These are phyloP conservation scores for Elachura formosa DNA, from an alignment of 2,113 vertebrate genomes.

Conservation along the genomic window DNA sequence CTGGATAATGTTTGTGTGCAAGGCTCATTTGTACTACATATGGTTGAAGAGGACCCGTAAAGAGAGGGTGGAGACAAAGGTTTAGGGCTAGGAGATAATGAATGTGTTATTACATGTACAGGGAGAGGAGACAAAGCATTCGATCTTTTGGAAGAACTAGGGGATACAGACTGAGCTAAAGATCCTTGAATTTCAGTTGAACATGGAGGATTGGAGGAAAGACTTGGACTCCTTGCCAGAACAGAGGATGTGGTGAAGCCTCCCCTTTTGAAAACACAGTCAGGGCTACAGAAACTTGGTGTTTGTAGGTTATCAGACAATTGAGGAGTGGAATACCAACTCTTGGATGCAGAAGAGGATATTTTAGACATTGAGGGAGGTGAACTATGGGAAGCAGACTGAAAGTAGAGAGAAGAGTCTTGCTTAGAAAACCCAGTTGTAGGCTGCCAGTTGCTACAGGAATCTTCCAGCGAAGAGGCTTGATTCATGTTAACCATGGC, in stretches of 20 bases:
- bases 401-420: constrained; percentile 63
- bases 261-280: not conserved
- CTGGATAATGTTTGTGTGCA: constrained; percentile 60
- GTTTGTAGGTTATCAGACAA: not conserved
- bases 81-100: constrained; percentile 82
- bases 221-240: not conserved
- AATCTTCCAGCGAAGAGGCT: constrained; percentile 67
- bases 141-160: constrained; percentile 66
- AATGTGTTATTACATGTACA: constrained; percentile 73
- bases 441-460: constrained; percentile 58
- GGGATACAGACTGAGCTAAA: constrained; percentile 39
- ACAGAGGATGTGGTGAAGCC: not conserved
- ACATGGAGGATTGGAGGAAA: not conserved
- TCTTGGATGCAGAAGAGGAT: not conserved
- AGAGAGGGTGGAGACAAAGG: constrained; percentile 71
- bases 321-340: not conserved
- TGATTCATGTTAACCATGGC: constrained; percentile 42
- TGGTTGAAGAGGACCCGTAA: constrained; percentile 72
- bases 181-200: constrained; percentile 63
- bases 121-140: constrained; percentile 77
- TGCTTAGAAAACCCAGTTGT: constrained; percentile 47
- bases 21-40: constrained; percentile 69
- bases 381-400: constrained; percentile 46
- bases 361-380: constrained; percentile 7
- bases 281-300: not conserved